Conservation (phyloP, 2,113 vertebrate species). For the Ginglymostoma cirratum region DNA sequence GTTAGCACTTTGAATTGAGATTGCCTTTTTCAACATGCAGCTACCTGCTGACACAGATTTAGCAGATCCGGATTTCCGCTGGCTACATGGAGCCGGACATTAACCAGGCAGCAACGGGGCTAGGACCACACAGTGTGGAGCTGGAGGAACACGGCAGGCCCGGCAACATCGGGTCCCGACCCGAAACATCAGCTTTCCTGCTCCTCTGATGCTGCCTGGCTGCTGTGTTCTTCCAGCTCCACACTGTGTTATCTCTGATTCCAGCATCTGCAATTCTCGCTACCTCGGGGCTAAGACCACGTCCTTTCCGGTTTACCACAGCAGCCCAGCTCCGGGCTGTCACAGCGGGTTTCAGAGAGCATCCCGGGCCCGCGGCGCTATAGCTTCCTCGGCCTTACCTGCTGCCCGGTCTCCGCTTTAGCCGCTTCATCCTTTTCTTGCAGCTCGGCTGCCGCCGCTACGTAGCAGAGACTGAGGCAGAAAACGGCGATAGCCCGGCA, state of each 20-base stretch:
- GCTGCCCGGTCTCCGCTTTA: neutral
- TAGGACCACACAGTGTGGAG: no score
- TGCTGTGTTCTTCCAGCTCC: no score
- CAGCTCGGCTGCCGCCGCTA: constrained; percentile 47
- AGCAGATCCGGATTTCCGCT: neutral
- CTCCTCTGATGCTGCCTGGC: no score
- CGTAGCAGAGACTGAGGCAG: constrained; percentile 45
- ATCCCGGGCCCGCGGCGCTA: neutral
- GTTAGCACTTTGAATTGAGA: neutral
- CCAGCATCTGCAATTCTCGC: no score
- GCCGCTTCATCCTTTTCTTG: constrained; percentile 54
- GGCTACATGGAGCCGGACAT: neutral
- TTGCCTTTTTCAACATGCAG: neutral
- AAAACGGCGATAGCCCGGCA: constrained; percentile 30
- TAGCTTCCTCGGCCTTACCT: neutral
- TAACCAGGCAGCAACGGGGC: no score
- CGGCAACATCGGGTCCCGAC: no score
- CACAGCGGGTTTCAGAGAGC: neutral
- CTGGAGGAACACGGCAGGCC: no score
- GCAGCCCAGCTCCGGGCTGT: no score
- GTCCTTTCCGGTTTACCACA: neutral
- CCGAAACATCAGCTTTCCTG: no score
- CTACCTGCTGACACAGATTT: neutral
- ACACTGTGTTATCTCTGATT: no score
- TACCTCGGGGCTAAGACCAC: neutral